Evolutionary conservation across 2,888 invertebrate species (phyloP), one percentile per base, ranked within the genome.

Genomic region (Dasysyrphus albostriatus): DNA sequence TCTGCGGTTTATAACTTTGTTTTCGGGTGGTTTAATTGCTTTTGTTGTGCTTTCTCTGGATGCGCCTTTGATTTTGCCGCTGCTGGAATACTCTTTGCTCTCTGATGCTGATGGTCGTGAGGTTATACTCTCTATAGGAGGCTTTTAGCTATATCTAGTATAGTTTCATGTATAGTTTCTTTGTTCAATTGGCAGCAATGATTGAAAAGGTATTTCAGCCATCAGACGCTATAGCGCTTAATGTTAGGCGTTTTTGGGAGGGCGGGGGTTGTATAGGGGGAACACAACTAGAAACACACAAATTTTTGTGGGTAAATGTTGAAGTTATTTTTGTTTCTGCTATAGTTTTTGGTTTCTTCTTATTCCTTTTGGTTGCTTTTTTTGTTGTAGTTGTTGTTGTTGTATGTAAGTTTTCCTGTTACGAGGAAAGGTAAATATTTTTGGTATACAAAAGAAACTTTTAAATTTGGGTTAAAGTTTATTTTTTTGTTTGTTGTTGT

Each of bases 1-100:
- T 83, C 78, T 83, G 83, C 74, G 87, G 87, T 79, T 83, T 83
- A 79, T 87, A 87, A 87, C 83, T 87, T 87, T 83, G 83, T 74
- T 83, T 87, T 87, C 87, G 74, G 83, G 75, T 83, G 83, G 87
- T 87, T 87, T 87, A 87, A 87, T 87, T 87, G 87, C 87, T 83
- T 75, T 87, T 83, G 87, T 87, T 83, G 69, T 75, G 83, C 83
- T 87, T 84, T 79, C 83, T 75, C 87, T 79, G 78, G 78, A 63
- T 78, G 74, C 70, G 69, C 87, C 83, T 87, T 87, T 87, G 87
- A 87, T 78, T 82, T 47, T 49, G 47, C 42, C 72, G 61, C 58
- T 32, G 32, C 32, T 34, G 16, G 42, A 12, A 44, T 42, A 61
- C 39, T 61, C 24, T 47, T 59, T 42, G 63, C 10, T 10, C 29